Evolutionary conservation across 2,888 invertebrate genomes (phyloP).

Genomic region (Lasius fuliginosus): DNA sequence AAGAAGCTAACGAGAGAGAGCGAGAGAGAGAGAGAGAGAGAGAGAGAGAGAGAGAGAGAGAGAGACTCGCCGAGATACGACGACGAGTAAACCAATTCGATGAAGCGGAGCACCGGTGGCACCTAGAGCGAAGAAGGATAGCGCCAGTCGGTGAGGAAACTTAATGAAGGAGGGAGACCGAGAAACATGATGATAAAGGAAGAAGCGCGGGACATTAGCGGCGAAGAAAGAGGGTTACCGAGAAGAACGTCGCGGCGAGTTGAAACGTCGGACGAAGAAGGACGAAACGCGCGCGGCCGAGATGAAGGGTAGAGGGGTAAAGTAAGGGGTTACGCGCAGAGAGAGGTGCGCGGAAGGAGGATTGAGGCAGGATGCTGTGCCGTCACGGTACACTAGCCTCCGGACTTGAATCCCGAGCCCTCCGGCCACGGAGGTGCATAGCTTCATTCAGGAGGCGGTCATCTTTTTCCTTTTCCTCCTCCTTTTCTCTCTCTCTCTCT

Average conservation of each 20-base stretch:
- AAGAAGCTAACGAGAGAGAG: conserved; percentile 44
- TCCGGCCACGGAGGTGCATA: conserved; percentile 80
- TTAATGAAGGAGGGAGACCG: conserved; percentile 51
- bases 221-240: conserved; percentile 42
- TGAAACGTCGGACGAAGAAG: conserved; percentile 43
- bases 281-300: conserved; percentile 46
- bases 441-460: conserved; percentile 72
- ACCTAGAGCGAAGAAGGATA: conserved; percentile 61
- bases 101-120: conserved; percentile 25
- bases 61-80: conserved; percentile 16
- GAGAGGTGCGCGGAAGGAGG: conserved; percentile 66
- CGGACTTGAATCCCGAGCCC: conserved; percentile 81
- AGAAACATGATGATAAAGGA: conserved; percentile 46
- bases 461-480: conserved; percentile 66
- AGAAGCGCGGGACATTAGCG: conserved; percentile 46
- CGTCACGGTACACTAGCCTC: conserved; percentile 84
- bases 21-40: conserved; percentile 6
- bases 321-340: conserved; percentile 32
- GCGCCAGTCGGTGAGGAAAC: conserved; percentile 50
- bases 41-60: neutral
- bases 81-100: conserved; percentile 35
- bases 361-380: conserved; percentile 83
- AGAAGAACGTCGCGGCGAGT: conserved; percentile 48
- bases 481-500: conserved; percentile 37
- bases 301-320: conserved; percentile 5